Evolutionary conservation across 2,888 invertebrate species (phyloP).

Genomic region (Pegoplata infirma): DNA sequence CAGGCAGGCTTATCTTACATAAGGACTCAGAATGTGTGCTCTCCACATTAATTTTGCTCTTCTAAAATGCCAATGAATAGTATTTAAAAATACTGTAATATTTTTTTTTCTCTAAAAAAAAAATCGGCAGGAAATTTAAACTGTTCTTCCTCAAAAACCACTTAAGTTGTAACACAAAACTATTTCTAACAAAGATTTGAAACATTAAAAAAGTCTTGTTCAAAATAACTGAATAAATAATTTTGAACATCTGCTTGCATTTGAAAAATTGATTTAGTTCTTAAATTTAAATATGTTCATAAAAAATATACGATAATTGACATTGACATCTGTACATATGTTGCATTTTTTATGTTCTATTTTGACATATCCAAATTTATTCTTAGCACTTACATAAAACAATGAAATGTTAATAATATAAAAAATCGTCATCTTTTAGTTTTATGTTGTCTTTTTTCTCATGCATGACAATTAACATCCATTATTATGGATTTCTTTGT

Average conservation of each 20-base stretch:
- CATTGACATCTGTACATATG: constrained; percentile 39
- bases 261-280: not conserved
- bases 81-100: no score
- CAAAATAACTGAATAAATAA: no score
- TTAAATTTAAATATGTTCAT: not conserved
- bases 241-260: not conserved
- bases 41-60: no score
- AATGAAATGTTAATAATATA: not conserved
- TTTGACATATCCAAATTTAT: constrained; percentile 36
- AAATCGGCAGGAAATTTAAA: no score
- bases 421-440: not conserved
- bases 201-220: no score
- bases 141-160: no score
- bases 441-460: constrained; percentile 15
- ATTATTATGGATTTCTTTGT: constrained; percentile 27
- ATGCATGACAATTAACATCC: constrained; percentile 41
- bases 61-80: no score
- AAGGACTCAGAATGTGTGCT: no score
- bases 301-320: not conserved
- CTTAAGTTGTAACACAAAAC: no score
- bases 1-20: no score
- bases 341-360: constrained; percentile 38
- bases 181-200: no score
- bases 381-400: constrained; percentile 23
- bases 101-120: no score